phyloP scores from a whole-genome alignment of 2,888 invertebrate species.

The Chrysolina americana region DNA sequence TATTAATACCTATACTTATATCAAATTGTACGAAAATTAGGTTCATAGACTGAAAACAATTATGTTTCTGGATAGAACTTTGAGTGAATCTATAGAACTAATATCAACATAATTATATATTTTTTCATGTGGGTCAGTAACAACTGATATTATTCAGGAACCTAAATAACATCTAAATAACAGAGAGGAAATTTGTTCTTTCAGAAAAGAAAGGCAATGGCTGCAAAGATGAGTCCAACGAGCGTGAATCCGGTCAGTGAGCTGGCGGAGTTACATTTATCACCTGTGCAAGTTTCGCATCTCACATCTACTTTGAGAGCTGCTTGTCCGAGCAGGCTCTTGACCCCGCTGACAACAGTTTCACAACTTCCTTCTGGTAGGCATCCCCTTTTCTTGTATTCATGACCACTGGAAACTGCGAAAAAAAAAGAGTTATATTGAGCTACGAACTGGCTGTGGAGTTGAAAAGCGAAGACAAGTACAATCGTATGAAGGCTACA shows the following conservation, averaged over 20 bases:
- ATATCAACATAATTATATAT: too few species aligned
- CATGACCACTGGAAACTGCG: slow-evolving; percentile 59
- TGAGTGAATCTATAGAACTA: too few species aligned
- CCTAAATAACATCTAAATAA: background rate
- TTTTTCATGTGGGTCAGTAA: background rate
- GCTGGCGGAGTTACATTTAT: slow-evolving; percentile 64
- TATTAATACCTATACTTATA: too few species aligned
- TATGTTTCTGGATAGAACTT: too few species aligned
- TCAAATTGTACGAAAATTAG: too few species aligned
- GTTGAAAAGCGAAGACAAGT: too few species aligned
- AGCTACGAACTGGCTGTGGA: too few species aligned
- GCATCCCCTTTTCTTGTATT: slow-evolving; percentile 62
- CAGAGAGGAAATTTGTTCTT: background rate
- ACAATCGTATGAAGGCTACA: too few species aligned
- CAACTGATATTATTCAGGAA: background rate
- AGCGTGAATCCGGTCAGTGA: slow-evolving; percentile 55
- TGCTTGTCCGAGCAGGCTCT: slow-evolving; percentile 42
- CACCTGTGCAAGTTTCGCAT: slow-evolving; percentile 62
- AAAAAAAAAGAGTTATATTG: slow-evolving; percentile 26
- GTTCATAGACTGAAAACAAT: too few species aligned
- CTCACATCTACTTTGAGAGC: slow-evolving; percentile 50
- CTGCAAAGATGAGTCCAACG: slow-evolving; percentile 59
- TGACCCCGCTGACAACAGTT: slow-evolving; percentile 58
- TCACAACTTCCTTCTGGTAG: slow-evolving; percentile 58
- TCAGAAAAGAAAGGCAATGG: slow-evolving; percentile 62